These are phyloP conservation scores for Drosophila pectinifera DNA, from an alignment of 1,140 invertebrate species.

Conservation along the genomic window DNA sequence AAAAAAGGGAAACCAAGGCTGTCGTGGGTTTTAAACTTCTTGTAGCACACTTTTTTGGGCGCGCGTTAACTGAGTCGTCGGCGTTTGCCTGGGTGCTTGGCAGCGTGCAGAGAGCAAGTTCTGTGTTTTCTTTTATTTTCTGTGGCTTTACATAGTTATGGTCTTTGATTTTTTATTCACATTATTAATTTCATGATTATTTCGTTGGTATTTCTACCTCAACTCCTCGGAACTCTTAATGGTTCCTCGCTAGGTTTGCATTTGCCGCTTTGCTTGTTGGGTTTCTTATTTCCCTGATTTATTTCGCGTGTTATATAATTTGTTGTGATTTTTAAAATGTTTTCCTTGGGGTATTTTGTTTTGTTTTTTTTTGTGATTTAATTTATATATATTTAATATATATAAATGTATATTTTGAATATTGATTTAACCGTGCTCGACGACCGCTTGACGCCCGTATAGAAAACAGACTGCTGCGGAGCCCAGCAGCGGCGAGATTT, in stretches of 20 bases:
- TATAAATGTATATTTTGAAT: constrained; percentile 13
- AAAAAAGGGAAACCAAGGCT: constrained; percentile 27
- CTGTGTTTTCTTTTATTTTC: not conserved
- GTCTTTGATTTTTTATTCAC: not conserved
- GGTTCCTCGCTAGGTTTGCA: constrained; percentile 24
- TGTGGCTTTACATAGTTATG: not conserved
- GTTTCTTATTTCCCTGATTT: constrained; percentile 2
- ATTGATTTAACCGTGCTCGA: constrained; percentile 66
- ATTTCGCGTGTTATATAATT: constrained; percentile 1
- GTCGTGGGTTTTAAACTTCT: constrained; percentile 3
- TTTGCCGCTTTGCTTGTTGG: constrained; percentile 8
- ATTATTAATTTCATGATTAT: not conserved
- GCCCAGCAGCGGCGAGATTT: constrained; percentile 68
- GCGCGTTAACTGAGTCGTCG: constrained; percentile 32
- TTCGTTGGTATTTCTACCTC: constrained; percentile 14
- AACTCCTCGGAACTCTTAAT: constrained; percentile 1
- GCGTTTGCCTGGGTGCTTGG: constrained; percentile 12
- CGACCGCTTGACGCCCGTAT: constrained; percentile 82
- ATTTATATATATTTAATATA: constrained; percentile 19
- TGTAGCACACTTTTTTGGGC: constrained; percentile 38
- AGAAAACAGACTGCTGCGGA: constrained; percentile 79
- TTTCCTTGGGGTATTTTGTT: constrained; percentile 12
- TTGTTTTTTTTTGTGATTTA: constrained; percentile 24
- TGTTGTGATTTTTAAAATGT: not conserved
- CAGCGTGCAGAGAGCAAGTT: not conserved